Evolutionary conservation across 2,113 vertebrate species (phyloP).

Genomic region (Alethe diademata): DNA sequence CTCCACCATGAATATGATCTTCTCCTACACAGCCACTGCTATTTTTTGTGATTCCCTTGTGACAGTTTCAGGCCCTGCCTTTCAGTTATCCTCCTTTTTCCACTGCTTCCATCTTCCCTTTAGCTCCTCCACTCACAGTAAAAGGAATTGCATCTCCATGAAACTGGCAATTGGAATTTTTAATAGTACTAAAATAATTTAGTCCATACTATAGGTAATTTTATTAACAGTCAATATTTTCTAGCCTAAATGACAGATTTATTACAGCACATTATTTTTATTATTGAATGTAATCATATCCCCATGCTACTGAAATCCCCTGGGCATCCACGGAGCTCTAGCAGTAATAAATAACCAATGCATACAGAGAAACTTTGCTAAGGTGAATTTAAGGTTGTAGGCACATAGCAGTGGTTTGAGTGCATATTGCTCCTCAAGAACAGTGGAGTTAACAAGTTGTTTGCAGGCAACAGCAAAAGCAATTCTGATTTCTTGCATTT

Average conservation of each 20-base stretch:
- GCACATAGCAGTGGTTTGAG: conserved; percentile 3
- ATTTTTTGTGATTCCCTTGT: background rate
- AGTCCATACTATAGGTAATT: conserved; percentile 44
- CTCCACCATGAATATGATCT: background rate
- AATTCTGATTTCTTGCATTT: background rate
- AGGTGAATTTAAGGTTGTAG: conserved; percentile 64
- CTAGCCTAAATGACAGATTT: conserved; percentile 60
- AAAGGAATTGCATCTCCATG: conserved; percentile 18
- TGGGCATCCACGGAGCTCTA: conserved; percentile 24
- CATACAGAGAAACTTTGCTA: conserved; percentile 25
- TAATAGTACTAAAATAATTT: conserved; percentile 59
- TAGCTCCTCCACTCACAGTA: background rate
- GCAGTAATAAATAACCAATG: conserved; percentile 59
- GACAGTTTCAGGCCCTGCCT: background rate
- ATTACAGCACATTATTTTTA: conserved; percentile 65
- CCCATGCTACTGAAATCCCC: conserved; percentile 52
- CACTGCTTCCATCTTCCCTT: background rate
- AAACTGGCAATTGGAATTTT: conserved; percentile 43
- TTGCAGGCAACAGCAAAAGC: background rate
- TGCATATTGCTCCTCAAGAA: conserved; percentile 30
- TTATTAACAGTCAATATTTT: conserved; percentile 67
- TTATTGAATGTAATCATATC: conserved; percentile 63
- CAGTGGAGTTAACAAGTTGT: background rate
- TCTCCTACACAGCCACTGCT: background rate
- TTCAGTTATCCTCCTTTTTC: background rate